Evolutionary conservation across 2,888 invertebrate genomes (phyloP).

Genomic region (Athalia circularis): DNA sequence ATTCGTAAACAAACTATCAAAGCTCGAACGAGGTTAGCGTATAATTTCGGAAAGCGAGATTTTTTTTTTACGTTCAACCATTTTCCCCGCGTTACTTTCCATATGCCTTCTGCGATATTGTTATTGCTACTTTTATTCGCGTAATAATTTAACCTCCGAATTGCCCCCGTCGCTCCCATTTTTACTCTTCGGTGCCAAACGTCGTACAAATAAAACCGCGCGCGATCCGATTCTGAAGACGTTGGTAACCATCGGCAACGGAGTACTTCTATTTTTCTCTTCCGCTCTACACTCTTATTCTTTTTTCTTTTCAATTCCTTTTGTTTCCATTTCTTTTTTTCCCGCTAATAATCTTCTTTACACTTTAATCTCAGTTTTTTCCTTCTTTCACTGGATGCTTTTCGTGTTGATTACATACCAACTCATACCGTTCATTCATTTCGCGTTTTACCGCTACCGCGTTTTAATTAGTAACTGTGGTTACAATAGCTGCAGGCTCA

Average conservation of each 20-base stretch:
- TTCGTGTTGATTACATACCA: slow-evolving; percentile 4
- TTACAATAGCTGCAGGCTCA: neutral
- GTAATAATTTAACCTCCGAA: slow-evolving; percentile 31
- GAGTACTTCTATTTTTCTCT: slow-evolving; percentile 21
- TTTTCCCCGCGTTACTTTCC: no score
- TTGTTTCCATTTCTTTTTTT: slow-evolving; percentile 1
- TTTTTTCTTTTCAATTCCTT: neutral
- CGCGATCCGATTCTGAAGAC: neutral
- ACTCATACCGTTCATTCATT: slow-evolving; percentile 27
- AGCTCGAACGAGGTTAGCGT: no score
- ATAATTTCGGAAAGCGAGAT: no score
- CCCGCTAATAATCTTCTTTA: slow-evolving; percentile 14
- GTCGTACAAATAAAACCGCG: neutral
- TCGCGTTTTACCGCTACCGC: slow-evolving; percentile 4
- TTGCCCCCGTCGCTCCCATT: neutral
- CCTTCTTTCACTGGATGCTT: slow-evolving; percentile 1
- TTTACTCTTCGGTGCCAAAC: neutral
- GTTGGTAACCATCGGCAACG: slow-evolving; percentile 12
- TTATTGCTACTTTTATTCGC: slow-evolving; percentile 29
- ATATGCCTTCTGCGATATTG: neutral
- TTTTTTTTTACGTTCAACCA: no score
- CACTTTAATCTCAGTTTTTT: slow-evolving; percentile 33
- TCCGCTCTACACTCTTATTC: neutral
- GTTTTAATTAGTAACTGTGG: slow-evolving; percentile 38
- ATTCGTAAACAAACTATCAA: neutral